These are phyloP conservation scores for Thymallus thymallus DNA, from an alignment of 2,113 vertebrate species.

Conservation along the genomic window DNA sequence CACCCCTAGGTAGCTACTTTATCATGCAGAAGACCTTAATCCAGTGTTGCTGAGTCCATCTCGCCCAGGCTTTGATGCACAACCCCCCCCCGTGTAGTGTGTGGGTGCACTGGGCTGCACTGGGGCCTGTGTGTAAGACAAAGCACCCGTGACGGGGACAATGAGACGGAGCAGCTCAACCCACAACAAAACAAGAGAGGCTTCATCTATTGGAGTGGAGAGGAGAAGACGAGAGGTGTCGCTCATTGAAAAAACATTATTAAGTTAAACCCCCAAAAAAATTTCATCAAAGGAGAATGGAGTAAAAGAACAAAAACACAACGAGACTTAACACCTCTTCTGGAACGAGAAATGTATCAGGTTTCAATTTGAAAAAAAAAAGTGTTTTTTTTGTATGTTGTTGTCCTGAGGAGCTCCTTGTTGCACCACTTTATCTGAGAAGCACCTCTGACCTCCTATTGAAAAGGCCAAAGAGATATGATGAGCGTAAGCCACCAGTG, in stretches of 20 bases:
- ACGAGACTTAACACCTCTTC: slow-evolving; percentile 53
- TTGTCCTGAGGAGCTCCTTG: slow-evolving; percentile 69
- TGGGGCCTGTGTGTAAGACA: slow-evolving; percentile 90
- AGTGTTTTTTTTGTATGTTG: slow-evolving; percentile 52
- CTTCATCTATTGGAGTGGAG: slow-evolving; percentile 76
- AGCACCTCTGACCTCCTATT: too few relatives aligned
- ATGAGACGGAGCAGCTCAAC: slow-evolving; percentile 89
- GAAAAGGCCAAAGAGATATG: slow-evolving; percentile 86
- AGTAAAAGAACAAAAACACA: slow-evolving; percentile 71
- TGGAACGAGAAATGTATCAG: slow-evolving; percentile 63
- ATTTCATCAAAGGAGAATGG: slow-evolving; percentile 67
- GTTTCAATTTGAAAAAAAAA: slow-evolving; percentile 56
- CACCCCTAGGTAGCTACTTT: slow-evolving; percentile 99
- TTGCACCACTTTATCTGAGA: too few relatives aligned
- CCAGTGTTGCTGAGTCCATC: slow-evolving; percentile 97
- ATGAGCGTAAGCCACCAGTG: slow-evolving; percentile 87
- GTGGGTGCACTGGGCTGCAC: slow-evolving; percentile 82
- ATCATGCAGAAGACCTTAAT: slow-evolving; percentile 99
- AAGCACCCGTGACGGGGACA: slow-evolving; percentile 98
- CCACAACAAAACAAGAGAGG: slow-evolving; percentile 71
- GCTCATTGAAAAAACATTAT: slow-evolving; percentile 59
- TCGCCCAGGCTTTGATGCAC: slow-evolving; percentile 94
- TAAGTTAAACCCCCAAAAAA: slow-evolving; percentile 13
- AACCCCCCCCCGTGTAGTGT: slow-evolving; percentile 73
- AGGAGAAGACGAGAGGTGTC: slow-evolving; percentile 55